Evolutionary conservation across 2,113 vertebrate genomes (phyloP), one percentile per base, ranked within the genome.

Genomic region (Corvus moneduloides): DNA sequence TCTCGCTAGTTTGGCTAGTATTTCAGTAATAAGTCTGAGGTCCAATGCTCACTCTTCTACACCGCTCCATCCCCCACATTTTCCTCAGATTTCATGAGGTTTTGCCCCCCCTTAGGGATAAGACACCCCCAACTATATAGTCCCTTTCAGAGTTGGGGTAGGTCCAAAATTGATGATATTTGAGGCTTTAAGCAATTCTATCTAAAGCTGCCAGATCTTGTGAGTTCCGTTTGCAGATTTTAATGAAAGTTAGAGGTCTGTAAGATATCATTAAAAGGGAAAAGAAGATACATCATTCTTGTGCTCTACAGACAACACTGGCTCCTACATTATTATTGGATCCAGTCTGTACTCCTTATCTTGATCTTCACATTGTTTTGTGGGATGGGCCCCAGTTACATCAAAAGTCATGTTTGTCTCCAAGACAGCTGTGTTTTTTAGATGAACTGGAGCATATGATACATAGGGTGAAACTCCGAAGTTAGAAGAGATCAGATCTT

Each of bases 361-460:
- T 97, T 92, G 88, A 97, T 97, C 79, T 90, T 96, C 93, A 81
- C 81, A 82, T 90, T 94, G 82, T 89, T 93, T 84, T 78, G 88
- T 97, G 95, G 93, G 89, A 91, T 95, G 93, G 87, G 93, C 89
- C 96, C 87, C 87, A 58, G 81, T 92, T 95, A 80, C 84, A 87
- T 90, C 93, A 94, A 78, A 96, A 97, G 91, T 90, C 87, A 51
- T 81, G 71, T 91, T 96, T 94, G 78, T 94, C 66, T 97, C 84
- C 93, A 94, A 84, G 82, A 72, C 90, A 94, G 91, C 93, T 96
- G 93, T 92, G 73, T 39, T 84, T 94, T 95, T 87, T 54, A 94
- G 87, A 73, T 89, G 68, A 69, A 87, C 68, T 95, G 93, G 63
- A 84, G 83, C 72, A 78, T 77, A 21, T 77, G 71, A 93, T 95